phyloP scores from a whole-genome alignment of 2,888 invertebrate genomes.

The Ormyrus pomaceus region DNA sequence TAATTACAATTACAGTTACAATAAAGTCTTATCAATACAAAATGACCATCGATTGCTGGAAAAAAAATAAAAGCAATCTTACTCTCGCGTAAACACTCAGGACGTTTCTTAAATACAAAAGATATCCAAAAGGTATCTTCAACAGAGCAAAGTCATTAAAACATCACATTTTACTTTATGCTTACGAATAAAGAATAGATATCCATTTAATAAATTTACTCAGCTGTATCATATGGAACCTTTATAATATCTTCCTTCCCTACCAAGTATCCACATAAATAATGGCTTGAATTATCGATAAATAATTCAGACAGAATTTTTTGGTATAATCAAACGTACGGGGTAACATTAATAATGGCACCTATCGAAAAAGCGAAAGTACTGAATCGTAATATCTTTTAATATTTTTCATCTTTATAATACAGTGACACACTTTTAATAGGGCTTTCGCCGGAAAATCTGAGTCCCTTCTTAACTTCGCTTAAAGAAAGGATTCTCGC shows the following conservation, averaged over 20 bases:
- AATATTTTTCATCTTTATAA: slow-evolving; percentile 52
- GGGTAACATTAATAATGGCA: slow-evolving; percentile 47
- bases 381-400: slow-evolving; percentile 46
- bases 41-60: slow-evolving; percentile 35
- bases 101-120: slow-evolving; percentile 17
- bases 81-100: slow-evolving; percentile 3
- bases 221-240: neutral
- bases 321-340: neutral
- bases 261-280: neutral
- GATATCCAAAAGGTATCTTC: slow-evolving; percentile 3
- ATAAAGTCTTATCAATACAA: slow-evolving; percentile 42
- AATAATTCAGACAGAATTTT: no score
- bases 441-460: slow-evolving; percentile 26
- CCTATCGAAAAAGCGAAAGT: slow-evolving; percentile 53
- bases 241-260: slow-evolving; percentile 18
- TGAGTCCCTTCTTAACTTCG: slow-evolving; percentile 13
- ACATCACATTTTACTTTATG: neutral
- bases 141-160: slow-evolving; percentile 4
- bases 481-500: slow-evolving; percentile 21
- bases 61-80: slow-evolving; percentile 29
- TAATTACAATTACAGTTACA: slow-evolving; percentile 54
- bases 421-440: slow-evolving; percentile 55
- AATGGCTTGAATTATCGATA: no score
- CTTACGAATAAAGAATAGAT: neutral
- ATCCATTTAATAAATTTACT: slow-evolving; percentile 3